Evolutionary conservation across 2,888 invertebrate species (phyloP), one percentile per base, ranked within the genome.

Genomic region (Microchrysa polita): DNA sequence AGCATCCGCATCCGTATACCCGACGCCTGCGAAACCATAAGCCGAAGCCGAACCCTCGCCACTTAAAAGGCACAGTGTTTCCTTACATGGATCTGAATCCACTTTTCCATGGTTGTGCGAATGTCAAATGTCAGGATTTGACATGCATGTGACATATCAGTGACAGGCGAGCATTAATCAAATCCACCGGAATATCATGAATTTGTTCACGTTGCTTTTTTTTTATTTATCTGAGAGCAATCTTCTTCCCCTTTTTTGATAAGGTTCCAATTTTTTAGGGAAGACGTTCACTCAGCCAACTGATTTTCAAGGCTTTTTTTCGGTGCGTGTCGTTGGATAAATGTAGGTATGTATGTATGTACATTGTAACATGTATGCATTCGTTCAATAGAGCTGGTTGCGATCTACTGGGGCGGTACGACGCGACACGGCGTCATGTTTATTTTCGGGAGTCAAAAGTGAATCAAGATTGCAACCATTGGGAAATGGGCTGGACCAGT

Each of bases 141-240:
- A 84, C 84, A 83, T 84, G 83, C 84, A 82, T 84, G 84, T 84
- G 85, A 85, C 84, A 84, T 84, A 85, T 84, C 84, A 84, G 84
- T 84, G 84, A 84, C 84, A 84, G 84, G 82, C 82, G 34, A 83
- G 84, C 85, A 84, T 85, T 84, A 85, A 85, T 85, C 85, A 84
- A 84, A 84, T 82, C 83, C 83, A 80, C 82, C 76, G 77, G 77
- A 79, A 79, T 79, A 77, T 78, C 77, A 77, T 77, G 77, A 78
- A 78, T 79, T 79, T 79, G 77, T 78, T 76, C 77, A 75, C 76
- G 77, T 77, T 76, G 77, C 75, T 76, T 77, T 76, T n/a, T n/a
- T 77, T 78, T 74, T 79, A 60, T 69, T 74, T 67, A 67, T 72
- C 10, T 52, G 55, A 65, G 65, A 65, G 14, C 55, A 12, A n/a